These are phyloP conservation scores for Aulostomus chinensis DNA, from an alignment of 2,797 vertebrate species.

Conservation along the genomic window DNA sequence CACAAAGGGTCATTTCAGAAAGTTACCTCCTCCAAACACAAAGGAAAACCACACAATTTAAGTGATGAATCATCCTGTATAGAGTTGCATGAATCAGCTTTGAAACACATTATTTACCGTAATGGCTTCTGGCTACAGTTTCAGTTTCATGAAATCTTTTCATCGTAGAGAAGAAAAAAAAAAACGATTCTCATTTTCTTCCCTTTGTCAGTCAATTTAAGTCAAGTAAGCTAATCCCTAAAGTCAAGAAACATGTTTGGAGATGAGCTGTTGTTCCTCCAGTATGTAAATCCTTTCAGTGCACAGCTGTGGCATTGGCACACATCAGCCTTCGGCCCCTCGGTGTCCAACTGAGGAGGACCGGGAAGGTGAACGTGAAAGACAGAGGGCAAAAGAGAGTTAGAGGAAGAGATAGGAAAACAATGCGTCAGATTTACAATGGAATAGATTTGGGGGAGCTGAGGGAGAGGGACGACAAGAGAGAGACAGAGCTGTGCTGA, in stretches of 20 bases:
- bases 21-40: conserved; percentile 23
- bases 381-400: conserved; percentile 36
- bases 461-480: conserved; percentile 22
- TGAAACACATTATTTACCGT: conserved; percentile 35
- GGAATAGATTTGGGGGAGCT: conserved; percentile 35
- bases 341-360: conserved; percentile 24
- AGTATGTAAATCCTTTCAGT: conserved; percentile 31
- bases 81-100: conserved; percentile 65
- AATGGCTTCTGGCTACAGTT: conserved; percentile 50
- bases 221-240: conserved; percentile 4
- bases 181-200: conserved; percentile 19
- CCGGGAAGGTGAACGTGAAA: conserved; percentile 43
- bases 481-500: conserved; percentile 55
- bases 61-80: conserved; percentile 59
- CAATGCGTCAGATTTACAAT: conserved; percentile 62
- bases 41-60: conserved; percentile 45
- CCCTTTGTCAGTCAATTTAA: conserved; percentile 15
- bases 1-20: conserved; percentile 46
- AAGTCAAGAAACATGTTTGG: conserved; percentile 32
- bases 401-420: conserved; percentile 64
- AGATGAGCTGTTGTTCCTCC: conserved; percentile 1
- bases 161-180: conserved; percentile 20
- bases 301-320: conserved; percentile 32
- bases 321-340: conserved; percentile 1
- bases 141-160: conserved; percentile 46